Percentiles rank a stretch among this genome's conserved stretches.
Conservation (phyloP, 2,888 invertebrate species). For the Baronia brevicornis region DNA sequence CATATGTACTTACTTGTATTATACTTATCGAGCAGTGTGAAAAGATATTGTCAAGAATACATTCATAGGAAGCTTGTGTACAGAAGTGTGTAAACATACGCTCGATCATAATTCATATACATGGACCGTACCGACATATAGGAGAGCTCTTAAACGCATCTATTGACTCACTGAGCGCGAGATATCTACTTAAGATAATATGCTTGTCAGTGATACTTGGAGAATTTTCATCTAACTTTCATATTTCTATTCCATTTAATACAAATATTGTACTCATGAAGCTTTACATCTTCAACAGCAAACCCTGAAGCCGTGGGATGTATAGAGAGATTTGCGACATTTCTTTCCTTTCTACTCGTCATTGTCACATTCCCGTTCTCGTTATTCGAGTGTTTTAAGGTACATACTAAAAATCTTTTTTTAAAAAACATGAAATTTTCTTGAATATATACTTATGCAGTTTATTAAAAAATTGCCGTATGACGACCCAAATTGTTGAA, state of each 20-base stretch:
- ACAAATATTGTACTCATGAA: slow-evolving; percentile 1
- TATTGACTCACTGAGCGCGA: slow-evolving; percentile 1
- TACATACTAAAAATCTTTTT: slow-evolving; percentile 36
- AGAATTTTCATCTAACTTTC: neutral
- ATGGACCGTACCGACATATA: too few species aligned
- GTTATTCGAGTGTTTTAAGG: slow-evolving; percentile 89
- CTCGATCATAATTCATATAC: neutral
- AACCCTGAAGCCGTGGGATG: slow-evolving; percentile 80
- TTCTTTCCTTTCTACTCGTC: slow-evolving; percentile 82
- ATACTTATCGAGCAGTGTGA: neutral
- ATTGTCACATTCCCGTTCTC: slow-evolving; percentile 88
- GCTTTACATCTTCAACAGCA: slow-evolving; percentile 63
- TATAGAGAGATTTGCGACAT: slow-evolving; percentile 84
- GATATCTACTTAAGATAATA: neutral
- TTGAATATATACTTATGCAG: too few species aligned
- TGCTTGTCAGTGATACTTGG: neutral
- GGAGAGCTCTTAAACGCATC: too few species aligned
- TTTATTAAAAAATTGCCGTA: too few species aligned
- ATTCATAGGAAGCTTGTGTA: slow-evolving; percentile 11
- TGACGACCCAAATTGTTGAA: too few species aligned
- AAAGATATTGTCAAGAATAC: slow-evolving; percentile 14
- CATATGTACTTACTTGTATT: slow-evolving; percentile 1
- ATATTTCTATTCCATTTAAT: neutral
- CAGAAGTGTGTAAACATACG: slow-evolving; percentile 9
- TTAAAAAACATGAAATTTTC: neutral